Evolutionary conservation across 2,888 invertebrate species (phyloP).

Genomic region (Petrolisthes manimaculis): DNA sequence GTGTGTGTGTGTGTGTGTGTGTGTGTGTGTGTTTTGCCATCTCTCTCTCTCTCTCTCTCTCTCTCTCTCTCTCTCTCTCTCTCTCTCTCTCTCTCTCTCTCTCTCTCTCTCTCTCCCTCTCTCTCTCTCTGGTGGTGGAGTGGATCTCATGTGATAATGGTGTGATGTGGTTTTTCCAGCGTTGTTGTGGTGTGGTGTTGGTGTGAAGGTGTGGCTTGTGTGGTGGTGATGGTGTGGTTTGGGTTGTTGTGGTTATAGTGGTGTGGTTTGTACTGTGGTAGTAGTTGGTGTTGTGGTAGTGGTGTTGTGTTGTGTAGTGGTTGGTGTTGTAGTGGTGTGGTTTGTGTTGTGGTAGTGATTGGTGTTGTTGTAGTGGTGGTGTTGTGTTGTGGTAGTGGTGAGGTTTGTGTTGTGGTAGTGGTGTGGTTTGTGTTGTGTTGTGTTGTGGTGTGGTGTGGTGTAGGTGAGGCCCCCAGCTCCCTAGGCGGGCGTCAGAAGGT

Average conservation of each 20-base stretch:
- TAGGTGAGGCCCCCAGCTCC: conserved; percentile 18
- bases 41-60: not conserved
- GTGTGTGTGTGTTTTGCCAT: conserved; percentile 15
- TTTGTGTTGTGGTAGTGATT: not conserved
- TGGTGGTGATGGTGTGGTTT: not conserved
- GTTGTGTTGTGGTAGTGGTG: not conserved
- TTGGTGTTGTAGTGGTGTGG: conserved; percentile 2
- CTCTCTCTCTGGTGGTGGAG: not conserved
- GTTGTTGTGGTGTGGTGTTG: not conserved
- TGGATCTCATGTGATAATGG: not conserved
- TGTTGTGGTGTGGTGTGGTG: not conserved
- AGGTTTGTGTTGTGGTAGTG: not conserved
- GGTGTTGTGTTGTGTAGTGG: not conserved
- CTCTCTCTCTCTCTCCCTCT: not conserved
- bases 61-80: not conserved
- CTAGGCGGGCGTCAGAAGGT: conserved; percentile 53
- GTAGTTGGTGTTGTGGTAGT: not conserved
- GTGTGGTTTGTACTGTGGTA: not conserved
- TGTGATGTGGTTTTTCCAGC: not conserved
- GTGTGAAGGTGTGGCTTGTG: not conserved
- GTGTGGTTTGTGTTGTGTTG: not conserved
- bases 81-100: not conserved
- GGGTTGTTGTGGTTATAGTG: not conserved
- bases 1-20: not conserved
- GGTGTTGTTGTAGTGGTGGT: not conserved